Evolutionary conservation across 2,888 invertebrate species (phyloP).

Genomic region (Agrochola circellaris): DNA sequence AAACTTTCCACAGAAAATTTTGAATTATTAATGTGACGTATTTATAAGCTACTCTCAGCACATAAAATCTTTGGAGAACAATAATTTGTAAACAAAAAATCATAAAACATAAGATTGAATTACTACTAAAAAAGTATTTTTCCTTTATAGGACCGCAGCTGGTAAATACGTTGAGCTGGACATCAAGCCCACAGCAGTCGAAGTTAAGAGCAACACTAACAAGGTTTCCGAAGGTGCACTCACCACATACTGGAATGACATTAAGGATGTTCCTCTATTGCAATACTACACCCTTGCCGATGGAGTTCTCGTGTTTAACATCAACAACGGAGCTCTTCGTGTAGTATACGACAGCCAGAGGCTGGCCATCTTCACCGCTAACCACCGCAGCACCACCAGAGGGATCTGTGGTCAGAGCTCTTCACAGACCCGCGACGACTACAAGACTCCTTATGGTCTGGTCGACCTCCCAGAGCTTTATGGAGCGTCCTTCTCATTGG

Average conservation of each 20-base stretch:
- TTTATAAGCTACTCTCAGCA: too few relatives aligned
- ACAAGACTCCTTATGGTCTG: constrained; percentile 90
- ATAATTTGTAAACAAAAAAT: too few relatives aligned
- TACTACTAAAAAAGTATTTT: too few relatives aligned
- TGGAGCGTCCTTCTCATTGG: constrained; percentile 90
- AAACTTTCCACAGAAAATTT: too few relatives aligned
- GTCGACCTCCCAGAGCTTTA: constrained; percentile 89
- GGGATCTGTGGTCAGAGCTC: constrained; percentile 93
- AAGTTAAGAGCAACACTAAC: constrained; percentile 85
- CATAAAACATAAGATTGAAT: too few relatives aligned
- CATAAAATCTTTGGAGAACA: too few relatives aligned
- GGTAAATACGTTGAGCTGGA: constrained; percentile 82
- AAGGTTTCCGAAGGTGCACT: constrained; percentile 78
- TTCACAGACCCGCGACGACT: constrained; percentile 90
- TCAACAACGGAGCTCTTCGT: constrained; percentile 81
- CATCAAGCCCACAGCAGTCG: constrained; percentile 77
- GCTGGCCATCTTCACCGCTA: constrained; percentile 78
- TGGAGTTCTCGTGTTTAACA: not conserved
- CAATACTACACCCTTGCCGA: constrained; percentile 77
- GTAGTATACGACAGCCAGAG: constrained; percentile 91
- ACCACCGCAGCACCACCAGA: constrained; percentile 89
- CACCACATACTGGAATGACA: constrained; percentile 84
- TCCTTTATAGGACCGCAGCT: constrained; percentile 21
- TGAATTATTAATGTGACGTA: too few relatives aligned
- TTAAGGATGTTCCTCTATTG: constrained; percentile 78